Evolutionary conservation across 2,797 vertebrate species (phyloP).

Genomic region (Syngnathus acus): DNA sequence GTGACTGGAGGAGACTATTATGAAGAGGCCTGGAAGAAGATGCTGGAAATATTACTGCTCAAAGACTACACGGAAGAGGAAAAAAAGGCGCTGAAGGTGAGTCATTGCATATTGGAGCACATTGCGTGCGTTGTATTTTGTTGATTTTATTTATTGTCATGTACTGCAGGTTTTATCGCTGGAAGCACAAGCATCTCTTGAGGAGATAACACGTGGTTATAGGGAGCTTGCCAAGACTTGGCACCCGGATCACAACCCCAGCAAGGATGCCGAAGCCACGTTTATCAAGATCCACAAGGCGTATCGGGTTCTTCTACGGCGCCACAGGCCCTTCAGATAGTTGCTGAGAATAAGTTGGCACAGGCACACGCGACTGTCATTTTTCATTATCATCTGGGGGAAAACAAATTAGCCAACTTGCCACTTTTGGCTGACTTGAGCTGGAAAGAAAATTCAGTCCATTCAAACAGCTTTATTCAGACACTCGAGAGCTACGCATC

Average conservation of each 20-base stretch:
- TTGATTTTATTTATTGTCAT: background rate
- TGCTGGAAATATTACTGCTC: conserved; percentile 70
- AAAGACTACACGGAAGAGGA: conserved; percentile 71
- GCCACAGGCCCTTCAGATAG: conserved; percentile 57
- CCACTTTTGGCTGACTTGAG: background rate
- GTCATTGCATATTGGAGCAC: background rate
- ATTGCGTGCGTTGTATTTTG: background rate
- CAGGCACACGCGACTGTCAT: background rate
- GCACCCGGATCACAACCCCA: conserved; percentile 85
- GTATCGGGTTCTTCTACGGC: conserved; percentile 72
- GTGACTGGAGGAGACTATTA: conserved; percentile 67
- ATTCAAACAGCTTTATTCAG: background rate
- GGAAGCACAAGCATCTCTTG: conserved; percentile 62
- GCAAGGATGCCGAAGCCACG: conserved; percentile 73
- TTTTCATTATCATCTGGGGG: background rate
- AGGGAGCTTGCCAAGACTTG: conserved; percentile 78
- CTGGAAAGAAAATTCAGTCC: background rate
- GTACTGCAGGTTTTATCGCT: conserved; percentile 74
- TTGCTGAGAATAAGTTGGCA: background rate
- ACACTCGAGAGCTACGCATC: background rate
- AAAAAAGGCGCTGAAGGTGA: conserved; percentile 76
- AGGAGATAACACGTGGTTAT: conserved; percentile 78
- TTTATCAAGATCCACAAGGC: conserved; percentile 83
- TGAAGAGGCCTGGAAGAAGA: conserved; percentile 65
- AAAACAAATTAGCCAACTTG: background rate